These are phyloP conservation scores for Luperina nickerlii DNA, from an alignment of 2,888 invertebrate genomes.

Conservation along the genomic window DNA sequence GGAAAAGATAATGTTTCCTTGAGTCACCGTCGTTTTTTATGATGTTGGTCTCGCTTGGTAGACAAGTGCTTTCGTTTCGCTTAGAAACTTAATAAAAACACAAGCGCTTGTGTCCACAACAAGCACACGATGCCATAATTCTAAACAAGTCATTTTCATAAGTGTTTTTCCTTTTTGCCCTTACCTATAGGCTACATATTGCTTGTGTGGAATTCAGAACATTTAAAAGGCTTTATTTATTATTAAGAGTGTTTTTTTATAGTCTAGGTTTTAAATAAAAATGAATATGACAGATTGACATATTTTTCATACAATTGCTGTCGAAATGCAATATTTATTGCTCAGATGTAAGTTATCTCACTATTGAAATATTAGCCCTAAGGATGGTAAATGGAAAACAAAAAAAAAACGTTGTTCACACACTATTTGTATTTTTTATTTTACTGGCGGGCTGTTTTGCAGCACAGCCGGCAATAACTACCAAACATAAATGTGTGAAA, in stretches of 20 bases:
- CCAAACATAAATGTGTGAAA: constrained; percentile 31
- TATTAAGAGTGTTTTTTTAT: neutral
- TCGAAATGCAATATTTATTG: neutral
- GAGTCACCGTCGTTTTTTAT: constrained; percentile 31
- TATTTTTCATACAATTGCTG: neutral
- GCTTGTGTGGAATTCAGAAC: neutral
- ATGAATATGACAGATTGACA: neutral
- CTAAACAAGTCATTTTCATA: constrained; percentile 6
- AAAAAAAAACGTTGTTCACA: neutral
- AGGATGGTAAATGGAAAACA: neutral
- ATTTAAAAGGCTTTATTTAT: constrained; percentile 1
- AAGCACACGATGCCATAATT: constrained; percentile 16
- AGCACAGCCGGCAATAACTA: constrained; percentile 6
- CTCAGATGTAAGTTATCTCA: neutral
- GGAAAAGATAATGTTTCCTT: constrained; percentile 41
- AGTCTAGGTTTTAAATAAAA: no score
- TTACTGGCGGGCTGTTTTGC: neutral
- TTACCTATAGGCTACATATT: neutral
- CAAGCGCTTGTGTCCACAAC: constrained; percentile 41
- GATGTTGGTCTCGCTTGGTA: constrained; percentile 35
- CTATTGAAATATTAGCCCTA: neutral
- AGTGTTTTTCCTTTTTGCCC: neutral
- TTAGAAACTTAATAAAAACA: constrained; percentile 43
- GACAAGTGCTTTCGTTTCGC: constrained; percentile 37
- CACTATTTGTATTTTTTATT: neutral